These are phyloP conservation scores for Scaptomyza polygonia DNA, from an alignment of 2,888 invertebrate species.

Conservation along the genomic window DNA sequence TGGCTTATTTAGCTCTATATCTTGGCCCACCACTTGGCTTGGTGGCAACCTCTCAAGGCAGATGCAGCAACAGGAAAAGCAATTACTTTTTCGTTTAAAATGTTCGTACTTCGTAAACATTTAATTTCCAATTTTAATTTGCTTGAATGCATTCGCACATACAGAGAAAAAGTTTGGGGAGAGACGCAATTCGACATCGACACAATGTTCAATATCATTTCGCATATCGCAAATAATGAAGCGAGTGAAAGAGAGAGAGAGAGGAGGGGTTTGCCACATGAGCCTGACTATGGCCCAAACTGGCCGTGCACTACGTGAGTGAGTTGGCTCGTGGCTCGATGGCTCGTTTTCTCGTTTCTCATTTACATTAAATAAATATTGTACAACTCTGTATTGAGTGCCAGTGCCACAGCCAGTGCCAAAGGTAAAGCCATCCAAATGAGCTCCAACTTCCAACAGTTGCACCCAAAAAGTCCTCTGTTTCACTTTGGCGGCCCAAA, in stretches of 20 bases:
- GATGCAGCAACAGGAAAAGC: slow-evolving; percentile 54
- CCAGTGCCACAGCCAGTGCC: slow-evolving; percentile 36
- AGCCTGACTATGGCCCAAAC: slow-evolving; percentile 26
- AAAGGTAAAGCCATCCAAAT: slow-evolving; percentile 72
- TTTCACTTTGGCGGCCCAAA: slow-evolving; percentile 40
- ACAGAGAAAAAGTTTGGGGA: slow-evolving; percentile 13
- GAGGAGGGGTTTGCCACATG: slow-evolving; percentile 24
- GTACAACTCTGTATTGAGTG: slow-evolving; percentile 78
- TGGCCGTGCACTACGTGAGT: slow-evolving; percentile 21
- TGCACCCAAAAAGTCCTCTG: slow-evolving; percentile 46
- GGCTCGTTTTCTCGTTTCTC: slow-evolving; percentile 66
- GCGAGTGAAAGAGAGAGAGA: neutral
- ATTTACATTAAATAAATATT: slow-evolving; percentile 79
- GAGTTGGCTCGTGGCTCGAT: slow-evolving; percentile 5
- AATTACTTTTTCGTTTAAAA: slow-evolving; percentile 77
- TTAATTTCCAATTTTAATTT: slow-evolving; percentile 80
- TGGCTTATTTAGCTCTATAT: neutral
- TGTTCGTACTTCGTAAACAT: slow-evolving; percentile 77
- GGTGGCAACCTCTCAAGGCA: slow-evolving; percentile 39
- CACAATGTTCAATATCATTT: slow-evolving; percentile 67
- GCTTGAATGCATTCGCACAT: slow-evolving; percentile 73
- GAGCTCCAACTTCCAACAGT: slow-evolving; percentile 40
- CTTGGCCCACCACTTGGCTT: neutral
- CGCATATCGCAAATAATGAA: slow-evolving; percentile 20
- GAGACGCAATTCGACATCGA: slow-evolving; percentile 38